These are phyloP conservation scores for Reticulitermes speratus DNA, from an alignment of 1,140 invertebrate species.

Conservation along the genomic window DNA sequence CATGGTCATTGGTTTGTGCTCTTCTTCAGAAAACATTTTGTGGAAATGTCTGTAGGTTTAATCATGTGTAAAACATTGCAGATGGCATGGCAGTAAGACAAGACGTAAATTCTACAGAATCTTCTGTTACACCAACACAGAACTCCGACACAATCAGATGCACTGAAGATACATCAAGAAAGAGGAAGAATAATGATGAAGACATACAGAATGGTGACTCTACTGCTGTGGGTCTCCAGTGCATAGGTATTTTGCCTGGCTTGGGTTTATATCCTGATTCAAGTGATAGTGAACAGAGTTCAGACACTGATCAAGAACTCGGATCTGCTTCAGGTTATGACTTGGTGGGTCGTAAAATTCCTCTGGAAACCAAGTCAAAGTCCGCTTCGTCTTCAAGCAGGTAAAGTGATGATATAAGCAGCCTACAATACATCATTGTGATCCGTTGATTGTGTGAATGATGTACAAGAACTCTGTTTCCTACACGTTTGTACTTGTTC, in stretches of 20 bases:
- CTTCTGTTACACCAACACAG: too few species aligned
- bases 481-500: background rate
- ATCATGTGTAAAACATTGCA: background rate
- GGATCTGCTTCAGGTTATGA: conserved; percentile 50
- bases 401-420: conserved; percentile 2
- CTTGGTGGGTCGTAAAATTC: conserved; percentile 55
- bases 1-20: too few species aligned
- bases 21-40: too few species aligned
- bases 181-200: conserved; percentile 53
- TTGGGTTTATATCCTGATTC: conserved; percentile 72
- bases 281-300: conserved; percentile 63
- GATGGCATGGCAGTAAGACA: background rate
- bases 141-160: background rate
- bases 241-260: conserved; percentile 74
- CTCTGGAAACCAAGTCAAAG: background rate
- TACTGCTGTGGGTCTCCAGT: conserved; percentile 50
- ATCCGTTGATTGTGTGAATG: background rate
- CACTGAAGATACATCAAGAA: background rate
- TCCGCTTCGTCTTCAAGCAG: background rate
- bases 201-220: conserved; percentile 41
- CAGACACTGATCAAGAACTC: conserved; percentile 57
- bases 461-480: too few species aligned
- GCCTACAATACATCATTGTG: background rate
- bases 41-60: too few species aligned
- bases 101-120: too few species aligned